Evolutionary conservation across 1,140 invertebrate species (phyloP).

Genomic region (Galleria mellonella): DNA sequence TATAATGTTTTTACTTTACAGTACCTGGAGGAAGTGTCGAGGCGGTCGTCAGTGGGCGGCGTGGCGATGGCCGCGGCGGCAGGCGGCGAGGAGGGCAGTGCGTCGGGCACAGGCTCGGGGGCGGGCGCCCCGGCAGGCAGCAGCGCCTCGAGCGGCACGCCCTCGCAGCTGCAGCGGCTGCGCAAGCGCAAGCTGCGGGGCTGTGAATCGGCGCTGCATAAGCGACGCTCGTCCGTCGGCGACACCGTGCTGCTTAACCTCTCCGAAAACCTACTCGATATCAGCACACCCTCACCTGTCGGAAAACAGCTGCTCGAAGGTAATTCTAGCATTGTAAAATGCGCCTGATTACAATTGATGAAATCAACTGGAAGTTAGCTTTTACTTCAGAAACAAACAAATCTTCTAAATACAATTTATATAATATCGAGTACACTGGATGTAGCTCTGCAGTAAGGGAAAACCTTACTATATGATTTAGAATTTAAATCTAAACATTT

Average conservation of each 20-base stretch:
- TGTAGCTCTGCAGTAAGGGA: no score
- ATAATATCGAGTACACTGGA: no score
- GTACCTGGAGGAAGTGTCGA: slow-evolving; percentile 79
- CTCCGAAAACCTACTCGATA: slow-evolving; percentile 89
- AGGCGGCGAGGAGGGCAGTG: slow-evolving; percentile 15
- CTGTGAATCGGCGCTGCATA: slow-evolving; percentile 76
- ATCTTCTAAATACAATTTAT: no score
- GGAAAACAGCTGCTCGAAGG: slow-evolving; percentile 79
- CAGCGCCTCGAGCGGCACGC: slow-evolving; percentile 32
- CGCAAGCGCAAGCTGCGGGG: slow-evolving; percentile 85
- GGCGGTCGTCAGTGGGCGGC: slow-evolving; percentile 74
- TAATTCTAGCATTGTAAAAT: slow-evolving; percentile 27
- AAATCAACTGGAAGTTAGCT: no score
- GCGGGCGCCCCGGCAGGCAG: slow-evolving; percentile 4
- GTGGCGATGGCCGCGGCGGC: slow-evolving; percentile 41
- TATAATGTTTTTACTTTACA: no score
- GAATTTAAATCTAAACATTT: no score
- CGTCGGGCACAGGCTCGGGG: slow-evolving; percentile 5
- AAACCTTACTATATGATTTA: no score
- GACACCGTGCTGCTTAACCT: slow-evolving; percentile 89
- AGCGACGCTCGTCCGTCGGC: slow-evolving; percentile 87
- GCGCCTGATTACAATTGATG: no score
- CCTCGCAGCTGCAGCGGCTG: slow-evolving; percentile 61
- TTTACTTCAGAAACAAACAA: no score
- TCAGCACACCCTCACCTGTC: slow-evolving; percentile 84